A percentile compares a stretch with the other conserved stretches of the same genome.
Conservation (phyloP, 2,888 invertebrate species). For the Caradrina clavipalpis region DNA sequence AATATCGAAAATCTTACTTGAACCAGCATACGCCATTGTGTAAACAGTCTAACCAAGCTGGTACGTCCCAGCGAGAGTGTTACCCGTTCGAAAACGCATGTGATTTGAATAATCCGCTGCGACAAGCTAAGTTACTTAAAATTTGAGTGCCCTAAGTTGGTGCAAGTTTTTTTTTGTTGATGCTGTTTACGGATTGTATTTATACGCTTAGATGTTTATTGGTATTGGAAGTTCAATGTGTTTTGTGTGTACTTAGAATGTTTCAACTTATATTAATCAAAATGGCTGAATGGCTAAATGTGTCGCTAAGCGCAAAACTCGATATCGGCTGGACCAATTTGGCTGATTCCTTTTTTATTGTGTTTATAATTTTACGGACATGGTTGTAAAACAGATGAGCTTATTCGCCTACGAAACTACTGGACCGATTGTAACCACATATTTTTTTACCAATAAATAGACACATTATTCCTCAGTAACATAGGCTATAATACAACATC, state of each 20-base stretch:
- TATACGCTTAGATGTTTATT: not conserved
- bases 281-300: no score
- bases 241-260: not conserved
- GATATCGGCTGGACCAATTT: no score
- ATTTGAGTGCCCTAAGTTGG: constrained; percentile 37
- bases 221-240: not conserved
- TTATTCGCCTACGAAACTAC: no score
- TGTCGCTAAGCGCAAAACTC: no score
- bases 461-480: no score
- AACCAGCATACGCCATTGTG: constrained; percentile 24
- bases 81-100: constrained; percentile 32
- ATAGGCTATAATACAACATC: no score
- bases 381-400: no score
- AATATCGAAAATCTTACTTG: not conserved
- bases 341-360: no score
- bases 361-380: no score
- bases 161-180: constrained; percentile 19
- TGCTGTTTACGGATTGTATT: not conserved
- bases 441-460: no score
- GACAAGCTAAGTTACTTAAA: constrained; percentile 61
- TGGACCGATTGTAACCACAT: no score
- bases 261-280: no score
- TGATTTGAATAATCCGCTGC: constrained; percentile 60
- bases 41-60: constrained; percentile 13
- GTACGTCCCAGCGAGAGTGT: constrained; percentile 12